phyloP scores from a whole-genome alignment of 2,888 invertebrate species.

The Spialia ferax region DNA sequence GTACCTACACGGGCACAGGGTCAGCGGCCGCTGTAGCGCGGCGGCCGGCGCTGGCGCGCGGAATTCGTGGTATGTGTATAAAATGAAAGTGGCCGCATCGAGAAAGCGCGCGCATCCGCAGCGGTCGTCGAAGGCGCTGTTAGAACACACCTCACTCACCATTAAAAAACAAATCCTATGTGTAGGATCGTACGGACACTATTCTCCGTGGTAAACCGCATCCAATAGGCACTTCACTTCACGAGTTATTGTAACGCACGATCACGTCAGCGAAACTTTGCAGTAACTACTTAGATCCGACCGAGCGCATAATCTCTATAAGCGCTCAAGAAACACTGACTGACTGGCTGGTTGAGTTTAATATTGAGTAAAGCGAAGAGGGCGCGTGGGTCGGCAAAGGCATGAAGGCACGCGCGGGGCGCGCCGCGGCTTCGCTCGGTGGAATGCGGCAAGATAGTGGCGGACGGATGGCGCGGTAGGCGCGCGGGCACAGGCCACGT shows the following conservation, averaged over 20 bases:
- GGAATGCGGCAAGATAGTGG: slow-evolving; percentile 68
- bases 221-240: slow-evolving; percentile 83
- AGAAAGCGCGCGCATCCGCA: slow-evolving; percentile 84
- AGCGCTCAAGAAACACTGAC: slow-evolving; percentile 79
- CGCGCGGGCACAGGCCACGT: slow-evolving; percentile 57
- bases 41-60: slow-evolving; percentile 69
- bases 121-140: slow-evolving; percentile 62
- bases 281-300: slow-evolving; percentile 57
- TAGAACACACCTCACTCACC: slow-evolving; percentile 71
- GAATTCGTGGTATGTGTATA: slow-evolving; percentile 86
- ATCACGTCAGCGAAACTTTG: slow-evolving; percentile 59
- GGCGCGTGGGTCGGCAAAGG: slow-evolving; percentile 92
- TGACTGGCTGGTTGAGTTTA: slow-evolving; percentile 61
- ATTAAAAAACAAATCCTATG: slow-evolving; percentile 83
- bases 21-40: slow-evolving; percentile 81
- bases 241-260: slow-evolving; percentile 69
- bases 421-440: slow-evolving; percentile 79
- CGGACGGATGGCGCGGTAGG: too few species aligned
- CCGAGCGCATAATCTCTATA: slow-evolving; percentile 65
- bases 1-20: slow-evolving; percentile 78
- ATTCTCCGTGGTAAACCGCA: slow-evolving; percentile 75
- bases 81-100: slow-evolving; percentile 86
- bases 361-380: slow-evolving; percentile 73
- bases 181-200: slow-evolving; percentile 67
- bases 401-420: slow-evolving; percentile 82